Percentiles rank a stretch among this genome's conserved stretches.
These are phyloP conservation scores for Entomobrya multifasciata DNA, from an alignment of 2,888 invertebrate genomes.

Conservation along the genomic window DNA sequence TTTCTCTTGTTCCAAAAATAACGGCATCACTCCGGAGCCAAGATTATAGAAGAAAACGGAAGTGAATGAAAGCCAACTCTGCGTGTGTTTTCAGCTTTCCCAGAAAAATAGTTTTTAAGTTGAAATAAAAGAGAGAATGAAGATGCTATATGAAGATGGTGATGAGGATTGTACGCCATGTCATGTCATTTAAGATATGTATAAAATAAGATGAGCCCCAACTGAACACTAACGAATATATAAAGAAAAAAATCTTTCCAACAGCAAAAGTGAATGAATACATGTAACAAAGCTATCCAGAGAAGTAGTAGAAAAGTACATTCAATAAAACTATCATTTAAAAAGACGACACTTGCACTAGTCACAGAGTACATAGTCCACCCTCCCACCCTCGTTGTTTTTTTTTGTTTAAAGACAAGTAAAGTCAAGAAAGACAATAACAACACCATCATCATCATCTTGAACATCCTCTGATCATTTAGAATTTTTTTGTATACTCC, in stretches of 20 bases:
- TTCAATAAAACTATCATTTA: conserved; percentile 47
- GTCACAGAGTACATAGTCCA: conserved; percentile 1
- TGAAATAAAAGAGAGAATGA: conserved; percentile 7
- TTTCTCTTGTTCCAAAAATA: conserved; percentile 1
- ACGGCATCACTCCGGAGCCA: conserved; percentile 37
- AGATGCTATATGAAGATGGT: neutral
- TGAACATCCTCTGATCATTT: no score
- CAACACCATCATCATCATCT: conserved; percentile 30
- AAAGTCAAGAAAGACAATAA: conserved; percentile 22
- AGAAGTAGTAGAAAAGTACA: conserved; percentile 34
- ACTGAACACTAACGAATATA: conserved; percentile 40
- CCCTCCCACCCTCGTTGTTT: conserved; percentile 12
- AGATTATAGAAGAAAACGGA: conserved; percentile 56
- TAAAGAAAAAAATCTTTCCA: conserved; percentile 32
- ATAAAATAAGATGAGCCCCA: conserved; percentile 53
- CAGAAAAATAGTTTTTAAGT: conserved; percentile 10
- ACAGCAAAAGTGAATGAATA: conserved; percentile 19
- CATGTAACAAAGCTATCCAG: neutral
- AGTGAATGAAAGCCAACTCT: conserved; percentile 46
- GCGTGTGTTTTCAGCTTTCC: conserved; percentile 9
- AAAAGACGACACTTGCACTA: neutral
- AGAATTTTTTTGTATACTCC: neutral
- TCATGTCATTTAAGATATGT: neutral
- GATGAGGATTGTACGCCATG: conserved; percentile 23
- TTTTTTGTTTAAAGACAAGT: conserved; percentile 1